Conservation (phyloP, 2,797 vertebrate genomes). For the Myotis pilosus region DNA sequence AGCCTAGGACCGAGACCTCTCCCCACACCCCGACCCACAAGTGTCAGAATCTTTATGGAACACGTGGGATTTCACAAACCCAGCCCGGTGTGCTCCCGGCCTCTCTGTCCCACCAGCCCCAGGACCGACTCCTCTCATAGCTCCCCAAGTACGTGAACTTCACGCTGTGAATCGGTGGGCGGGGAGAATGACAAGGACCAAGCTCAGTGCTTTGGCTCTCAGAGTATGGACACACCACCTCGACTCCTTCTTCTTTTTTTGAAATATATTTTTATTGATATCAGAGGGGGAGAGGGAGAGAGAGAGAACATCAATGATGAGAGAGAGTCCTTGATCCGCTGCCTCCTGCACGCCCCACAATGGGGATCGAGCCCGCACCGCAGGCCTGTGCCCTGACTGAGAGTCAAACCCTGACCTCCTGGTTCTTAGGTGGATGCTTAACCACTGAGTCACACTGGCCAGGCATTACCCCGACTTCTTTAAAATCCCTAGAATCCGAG, state of each 20-base stretch:
- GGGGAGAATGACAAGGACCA: background rate
- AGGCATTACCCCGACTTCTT: background rate
- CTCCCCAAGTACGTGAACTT: background rate
- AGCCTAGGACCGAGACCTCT: background rate
- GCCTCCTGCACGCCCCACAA: too few relatives aligned
- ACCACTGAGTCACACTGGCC: background rate
- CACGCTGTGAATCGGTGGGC: rapidly evolving
- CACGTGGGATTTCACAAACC: background rate
- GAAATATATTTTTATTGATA: too few relatives aligned
- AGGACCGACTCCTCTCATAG: background rate
- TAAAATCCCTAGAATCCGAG: background rate
- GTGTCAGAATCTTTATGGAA: background rate
- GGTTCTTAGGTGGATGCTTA: too few relatives aligned
- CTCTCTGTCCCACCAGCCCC: too few relatives aligned
- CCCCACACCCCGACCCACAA: background rate
- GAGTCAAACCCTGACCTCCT: too few relatives aligned
- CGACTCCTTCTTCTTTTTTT: too few relatives aligned
- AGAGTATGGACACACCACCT: background rate
- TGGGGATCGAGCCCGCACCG: too few relatives aligned
- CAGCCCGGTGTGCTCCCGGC: rapidly evolving
- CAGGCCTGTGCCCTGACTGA: too few relatives aligned
- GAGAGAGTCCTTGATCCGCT: too few relatives aligned
- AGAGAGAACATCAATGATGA: too few relatives aligned
- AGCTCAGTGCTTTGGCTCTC: rapidly evolving
- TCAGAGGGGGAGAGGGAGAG: too few relatives aligned